Evolutionary conservation across 2,797 vertebrate species (phyloP), one percentile per base, ranked within the genome.

Genomic region (Channa striata): DNA sequence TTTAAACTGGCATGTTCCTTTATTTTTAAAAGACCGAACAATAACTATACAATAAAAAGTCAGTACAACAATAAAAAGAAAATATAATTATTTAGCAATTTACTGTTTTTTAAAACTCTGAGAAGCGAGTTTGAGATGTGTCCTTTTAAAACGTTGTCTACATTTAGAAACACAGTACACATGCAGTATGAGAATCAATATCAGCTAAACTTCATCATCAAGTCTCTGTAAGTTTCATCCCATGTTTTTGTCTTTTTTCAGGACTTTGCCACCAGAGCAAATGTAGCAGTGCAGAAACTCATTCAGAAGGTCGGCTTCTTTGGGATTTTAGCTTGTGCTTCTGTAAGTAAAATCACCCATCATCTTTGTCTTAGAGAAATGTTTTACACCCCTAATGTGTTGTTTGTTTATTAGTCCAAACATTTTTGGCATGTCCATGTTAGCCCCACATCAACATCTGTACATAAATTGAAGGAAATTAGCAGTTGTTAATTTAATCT

Each of bases 241-340:
- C 19, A 77, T 9, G 40, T 80, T 76, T 75, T 6, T 23, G 6
- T 10, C 17, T 80, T 80, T 59, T 83, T 68, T 56, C 70, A 98
- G 95, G 95, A 96, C 68, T 95, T 96, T 87, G 93, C 92, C 36
- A 93, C 93, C 52, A 90, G 93, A 68, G 94, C 93, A 0, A 96
- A 96, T 52, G 72, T 93, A 54, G 93, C 94, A 0, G 90, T 96
- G 42, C 94, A 96, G 88, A 95, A 94, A 68, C 90, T 96, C 70
- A 94, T 96, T 72, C 95, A 97, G 89, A 95, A 85, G 78, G 94
- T 97, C 14, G 96, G 96, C 11, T 96, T 97, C 93, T 93, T 97
- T 3, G 96, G 96, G 74, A 97, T 97, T 86, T 89, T 96, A 88
- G 94, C 93, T 23, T 96, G 95, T 30, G 95, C 96, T 65, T 97